Base-by-base conservation (phyloP, 1,140 invertebrate genomes). In the Zophobas atratus region DNA sequence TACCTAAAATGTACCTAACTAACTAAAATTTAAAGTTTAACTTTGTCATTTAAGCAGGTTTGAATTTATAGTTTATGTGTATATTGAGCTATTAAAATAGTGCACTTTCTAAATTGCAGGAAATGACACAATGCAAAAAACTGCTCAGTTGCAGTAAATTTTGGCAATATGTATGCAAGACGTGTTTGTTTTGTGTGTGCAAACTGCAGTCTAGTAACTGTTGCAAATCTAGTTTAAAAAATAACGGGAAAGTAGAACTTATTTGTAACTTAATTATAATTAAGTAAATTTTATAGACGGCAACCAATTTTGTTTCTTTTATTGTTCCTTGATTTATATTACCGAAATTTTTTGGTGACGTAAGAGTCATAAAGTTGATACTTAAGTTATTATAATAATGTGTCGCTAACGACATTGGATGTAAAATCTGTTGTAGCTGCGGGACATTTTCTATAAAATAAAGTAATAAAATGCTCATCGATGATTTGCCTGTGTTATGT, bases 401-500 rank as follows among this genome's bases (percentile, higher is more conserved):
- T 67, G 60, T 41, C 60, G 60, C 39, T 67, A 67, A 67, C 60
- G 39, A 67, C 60, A 67, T 67, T 46, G 39, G 32, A 41, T 0
- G 2, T 67, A 41, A 67, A 48, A 67, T 38, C 33, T 67, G 8
- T 32, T 43, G 36, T 39, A 63, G 57, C 57, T 63, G 8, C 6
- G 33, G 60, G 39, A 41, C 20, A 67, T 41, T 67, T 67, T 67
- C 20, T 33, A 67, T 67, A 67, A 67, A 67, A 43, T 43, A 38
- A 5, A 1, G 60, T 43, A 5, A 43, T 67, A 67, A 67, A 67
- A 43, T 67, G 32, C 20, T 5, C 34, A 60, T 60, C 56, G 57
- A 63, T 63, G 57, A 6, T 39, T n/a, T 8, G 32, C 5, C 57
- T 6, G 35, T 63, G 20, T 43, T 51, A 1, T 41, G 38, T 32